Evolutionary conservation across 2,797 vertebrate species (phyloP).

Genomic region (Rhabdomys pumilio): DNA sequence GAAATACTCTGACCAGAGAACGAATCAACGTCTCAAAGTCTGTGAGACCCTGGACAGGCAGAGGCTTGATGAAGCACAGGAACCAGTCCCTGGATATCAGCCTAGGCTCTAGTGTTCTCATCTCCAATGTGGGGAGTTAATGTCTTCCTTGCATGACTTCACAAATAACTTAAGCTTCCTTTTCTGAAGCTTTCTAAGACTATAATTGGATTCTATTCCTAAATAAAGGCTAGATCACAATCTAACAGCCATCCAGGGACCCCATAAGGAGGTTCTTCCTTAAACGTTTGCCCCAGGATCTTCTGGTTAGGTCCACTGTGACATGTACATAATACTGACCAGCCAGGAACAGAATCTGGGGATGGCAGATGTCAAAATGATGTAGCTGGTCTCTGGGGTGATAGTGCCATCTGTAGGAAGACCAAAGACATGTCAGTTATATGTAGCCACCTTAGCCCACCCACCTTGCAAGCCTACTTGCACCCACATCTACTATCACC

Average conservation of each 20-base stretch:
- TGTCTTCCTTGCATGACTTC: conserved; percentile 62
- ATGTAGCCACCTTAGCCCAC: background rate
- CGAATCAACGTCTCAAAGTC: background rate
- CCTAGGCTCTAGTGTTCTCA: conserved; percentile 36
- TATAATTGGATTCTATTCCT: conserved; percentile 40
- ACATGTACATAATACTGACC: conserved; percentile 88
- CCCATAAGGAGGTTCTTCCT: conserved; percentile 35
- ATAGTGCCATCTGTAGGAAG: conserved; percentile 95
- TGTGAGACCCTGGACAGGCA: background rate
- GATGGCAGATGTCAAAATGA: conserved; percentile 94
- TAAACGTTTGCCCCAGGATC: background rate
- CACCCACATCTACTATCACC: conserved; percentile 43
- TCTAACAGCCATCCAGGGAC: conserved; percentile 1
- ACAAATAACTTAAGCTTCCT: conserved; percentile 44
- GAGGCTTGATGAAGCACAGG: background rate
- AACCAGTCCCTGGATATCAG: background rate
- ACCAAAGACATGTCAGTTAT: conserved; percentile 64
- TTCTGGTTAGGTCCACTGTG: background rate
- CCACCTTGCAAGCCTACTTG: background rate
- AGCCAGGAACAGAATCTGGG: conserved; percentile 96
- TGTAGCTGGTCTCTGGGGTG: conserved; percentile 93
- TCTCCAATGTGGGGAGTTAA: background rate
- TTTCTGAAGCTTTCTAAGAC: conserved; percentile 40
- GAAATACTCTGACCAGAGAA: background rate
- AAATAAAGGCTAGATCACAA: conserved; percentile 48